Base-by-base conservation (phyloP, 1,140 invertebrate genomes). In the Ostrea edulis region DNA sequence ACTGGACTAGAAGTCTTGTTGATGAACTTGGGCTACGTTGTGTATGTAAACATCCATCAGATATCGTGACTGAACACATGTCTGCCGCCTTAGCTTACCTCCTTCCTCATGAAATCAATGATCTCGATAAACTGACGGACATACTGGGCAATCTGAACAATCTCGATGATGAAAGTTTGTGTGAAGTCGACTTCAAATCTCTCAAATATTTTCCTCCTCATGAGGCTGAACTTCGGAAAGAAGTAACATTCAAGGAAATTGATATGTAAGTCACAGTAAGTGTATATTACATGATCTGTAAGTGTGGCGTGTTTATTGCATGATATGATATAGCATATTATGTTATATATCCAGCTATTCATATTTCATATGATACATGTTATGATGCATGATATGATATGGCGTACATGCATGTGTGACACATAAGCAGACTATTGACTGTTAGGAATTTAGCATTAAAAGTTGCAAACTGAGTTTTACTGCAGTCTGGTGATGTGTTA, bases 231-330 rank as follows among this genome's bases (percentile, higher is more conserved):
- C 65, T 71, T n/a, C n/a, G 65, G 11, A 12, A 71, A 5, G 22
- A 22, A 20, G 25, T 35, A 25, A 71, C 22, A 25, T 9, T 71
- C 8, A 71, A 71, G 12, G 65, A 71, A 71, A 71, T 71, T 8
- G 22, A 71, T 11, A 29, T 71, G 65, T 71, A 71, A 71, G 65
- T 71, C n/a, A n/a, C n/a, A n/a, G n/a, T n/a, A n/a, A n/a, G n/a
- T n/a, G n/a, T n/a, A n/a, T n/a, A n/a, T n/a, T n/a, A n/a, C n/a
- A n/a, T n/a, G n/a, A n/a, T n/a, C n/a, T n/a, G n/a, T n/a, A n/a
- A n/a, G n/a, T n/a, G n/a, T n/a, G n/a, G n/a, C n/a, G n/a, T n/a
- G n/a, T n/a, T n/a, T n/a, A n/a, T n/a, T n/a, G n/a, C n/a, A n/a
- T n/a, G n/a, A n/a, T n/a, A n/a, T n/a, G n/a, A n/a, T n/a, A n/a